Evolutionary conservation across 2,113 vertebrate species (phyloP).

Genomic region (Clarias macrocephalus): DNA sequence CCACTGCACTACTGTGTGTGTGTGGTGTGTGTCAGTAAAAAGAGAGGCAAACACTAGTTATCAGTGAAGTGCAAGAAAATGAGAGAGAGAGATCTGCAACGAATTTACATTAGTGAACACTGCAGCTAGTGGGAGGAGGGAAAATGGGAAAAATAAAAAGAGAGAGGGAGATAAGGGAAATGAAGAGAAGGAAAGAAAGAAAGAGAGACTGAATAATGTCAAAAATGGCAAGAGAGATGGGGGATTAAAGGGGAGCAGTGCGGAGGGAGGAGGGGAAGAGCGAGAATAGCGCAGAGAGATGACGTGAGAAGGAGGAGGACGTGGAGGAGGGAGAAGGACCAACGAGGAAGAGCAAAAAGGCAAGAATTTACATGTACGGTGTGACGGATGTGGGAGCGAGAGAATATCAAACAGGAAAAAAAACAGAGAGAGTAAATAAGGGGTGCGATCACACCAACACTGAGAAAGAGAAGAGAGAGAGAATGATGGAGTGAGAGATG

Average conservation of each 20-base stretch:
- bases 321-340: neutral
- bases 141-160: slow-evolving; percentile 29
- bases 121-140: slow-evolving; percentile 49
- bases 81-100: slow-evolving; percentile 43
- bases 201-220: slow-evolving; percentile 40
- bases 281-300: slow-evolving; percentile 14
- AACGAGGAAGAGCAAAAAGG: neutral
- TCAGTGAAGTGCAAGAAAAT: slow-evolving; percentile 17
- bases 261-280: neutral
- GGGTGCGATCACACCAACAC: neutral
- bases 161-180: slow-evolving; percentile 31
- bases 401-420: slow-evolving; percentile 2
- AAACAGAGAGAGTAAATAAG: neutral
- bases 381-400: slow-evolving; percentile 31
- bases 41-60: slow-evolving; percentile 26
- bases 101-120: slow-evolving; percentile 10
- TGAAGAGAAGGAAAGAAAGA: neutral
- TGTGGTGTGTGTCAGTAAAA: slow-evolving; percentile 6
- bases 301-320: slow-evolving; percentile 14
- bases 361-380: slow-evolving; percentile 21
- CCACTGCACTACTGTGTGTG: slow-evolving; percentile 8
- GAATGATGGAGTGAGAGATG: neutral
- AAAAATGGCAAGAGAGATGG: slow-evolving; percentile 3
- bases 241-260: slow-evolving; percentile 24
- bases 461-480: neutral